Evolutionary conservation across 2,888 invertebrate genomes (phyloP).

Genomic region (Andrena minutula): DNA sequence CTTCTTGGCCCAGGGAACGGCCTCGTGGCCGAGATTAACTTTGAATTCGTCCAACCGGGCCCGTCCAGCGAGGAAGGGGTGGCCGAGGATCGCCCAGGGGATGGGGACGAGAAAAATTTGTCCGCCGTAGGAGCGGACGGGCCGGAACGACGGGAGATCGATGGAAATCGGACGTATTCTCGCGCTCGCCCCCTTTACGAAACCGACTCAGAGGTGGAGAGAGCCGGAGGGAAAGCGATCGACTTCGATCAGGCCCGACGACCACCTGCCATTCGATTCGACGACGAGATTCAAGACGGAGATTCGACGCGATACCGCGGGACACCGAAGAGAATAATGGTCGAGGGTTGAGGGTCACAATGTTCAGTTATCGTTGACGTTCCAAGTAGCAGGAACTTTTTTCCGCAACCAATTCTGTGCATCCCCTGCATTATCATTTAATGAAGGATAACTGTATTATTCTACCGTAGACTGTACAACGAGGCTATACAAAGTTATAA

Average conservation of each 20-base stretch:
- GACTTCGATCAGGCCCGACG: conserved; percentile 48
- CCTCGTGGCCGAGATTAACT: conserved; percentile 79
- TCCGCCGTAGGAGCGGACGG: conserved; percentile 69
- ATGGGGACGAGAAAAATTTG: conserved; percentile 73
- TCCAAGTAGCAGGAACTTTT: neutral
- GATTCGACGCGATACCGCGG: conserved; percentile 14
- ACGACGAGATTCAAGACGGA: conserved; percentile 45
- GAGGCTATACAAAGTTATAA: neutral
- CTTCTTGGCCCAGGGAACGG: conserved; percentile 59
- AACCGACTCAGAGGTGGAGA: conserved; percentile 20
- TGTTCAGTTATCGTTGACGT: neutral
- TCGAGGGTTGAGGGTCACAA: neutral
- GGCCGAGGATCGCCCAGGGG: conserved; percentile 29
- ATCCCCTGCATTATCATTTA: no score
- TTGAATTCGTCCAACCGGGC: conserved; percentile 70
- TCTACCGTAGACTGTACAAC: neutral
- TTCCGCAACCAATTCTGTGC: no score
- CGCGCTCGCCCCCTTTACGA: conserved; percentile 23
- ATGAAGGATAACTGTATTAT: neutral
- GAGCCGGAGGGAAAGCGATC: conserved; percentile 44
- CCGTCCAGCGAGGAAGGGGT: conserved; percentile 41
- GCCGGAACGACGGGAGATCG: conserved; percentile 74
- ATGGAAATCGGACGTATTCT: conserved; percentile 69
- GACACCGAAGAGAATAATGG: conserved; percentile 3
- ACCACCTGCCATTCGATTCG: conserved; percentile 55